Evolutionary conservation across 2,888 invertebrate genomes (phyloP), one percentile per base, ranked within the genome.

Genomic region (Noctuana brunneofusca): DNA sequence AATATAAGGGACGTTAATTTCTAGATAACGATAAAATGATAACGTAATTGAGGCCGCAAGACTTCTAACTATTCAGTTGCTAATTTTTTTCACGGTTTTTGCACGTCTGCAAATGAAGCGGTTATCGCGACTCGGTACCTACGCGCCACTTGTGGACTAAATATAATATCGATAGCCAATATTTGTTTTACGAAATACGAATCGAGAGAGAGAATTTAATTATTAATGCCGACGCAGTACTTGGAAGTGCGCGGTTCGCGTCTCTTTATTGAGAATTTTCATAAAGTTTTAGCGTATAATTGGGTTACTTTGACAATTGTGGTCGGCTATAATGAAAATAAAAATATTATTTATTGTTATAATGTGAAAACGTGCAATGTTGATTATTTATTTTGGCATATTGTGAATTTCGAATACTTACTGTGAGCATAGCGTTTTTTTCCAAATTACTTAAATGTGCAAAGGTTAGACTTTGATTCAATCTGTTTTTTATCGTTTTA

Each of bases 11-110:
- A 83, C 74, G 77, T 81, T 76, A 81, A 83, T 84, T 79, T 76
- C 69, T 76, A 81, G 89, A 89, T 89, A 89, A 84, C 84, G 79
- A 73, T 79, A 68, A 64, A 59, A 74, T 82, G 88, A 89, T 89
- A 89, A 87, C 79, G 76, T 73, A 71, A 43, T 68, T 70, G 79
- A 83, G 81, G 81, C 79, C 80, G 76, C 74, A 70, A 63, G 54
- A 65, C 64, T 18, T 64, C 59, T 65, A 70, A 69, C 63, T 65
- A 69, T 69, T 66, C 71, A 71, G 64, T 72, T 67, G 71, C 69
- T 54, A 68, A 68, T 69, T 71, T 71, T 71, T 72, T 72, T 52
- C 66, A 65, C 65, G 72, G 67, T 80, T 83, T 80, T 81, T 79
- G 75, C 58, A 35, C 58, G 65, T 63, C 68, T 68, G 71, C 72